Evolutionary conservation across 1,140 invertebrate genomes (phyloP).

Genomic region (Anadara kagoshimensis): DNA sequence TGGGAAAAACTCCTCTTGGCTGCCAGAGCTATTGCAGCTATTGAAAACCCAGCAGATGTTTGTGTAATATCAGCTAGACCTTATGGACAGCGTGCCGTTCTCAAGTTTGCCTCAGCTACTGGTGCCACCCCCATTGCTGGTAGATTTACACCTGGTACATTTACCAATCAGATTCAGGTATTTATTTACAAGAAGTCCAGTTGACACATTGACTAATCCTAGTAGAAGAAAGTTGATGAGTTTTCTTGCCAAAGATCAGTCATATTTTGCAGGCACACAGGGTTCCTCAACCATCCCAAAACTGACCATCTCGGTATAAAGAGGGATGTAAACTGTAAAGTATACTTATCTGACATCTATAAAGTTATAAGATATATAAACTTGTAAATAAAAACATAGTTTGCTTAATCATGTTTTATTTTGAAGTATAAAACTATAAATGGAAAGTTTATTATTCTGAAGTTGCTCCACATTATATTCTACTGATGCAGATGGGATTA

Average conservation of each 20-base stretch:
- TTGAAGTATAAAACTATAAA: no score
- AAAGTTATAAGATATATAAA: no score
- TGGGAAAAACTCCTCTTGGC: slow-evolving; percentile 99
- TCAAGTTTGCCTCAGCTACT: slow-evolving; percentile 99
- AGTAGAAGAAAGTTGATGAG: background rate
- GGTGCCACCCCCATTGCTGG: slow-evolving; percentile 99
- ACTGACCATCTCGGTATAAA: no score
- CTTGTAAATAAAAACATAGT: no score
- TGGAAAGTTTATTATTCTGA: no score
- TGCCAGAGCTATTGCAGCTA: slow-evolving; percentile 97
- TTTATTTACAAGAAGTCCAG: background rate
- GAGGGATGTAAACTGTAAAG: no score
- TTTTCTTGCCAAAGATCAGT: background rate
- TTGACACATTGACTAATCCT: background rate
- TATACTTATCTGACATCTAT: no score
- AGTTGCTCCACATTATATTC: no score
- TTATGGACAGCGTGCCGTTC: slow-evolving; percentile 97
- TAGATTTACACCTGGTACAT: slow-evolving; percentile 98
- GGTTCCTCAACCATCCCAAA: no score
- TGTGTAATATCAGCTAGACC: slow-evolving; percentile 96
- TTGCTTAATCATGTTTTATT: no score
- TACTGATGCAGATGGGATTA: no score
- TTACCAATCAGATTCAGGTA: slow-evolving; percentile 95
- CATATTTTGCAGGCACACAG: no score
- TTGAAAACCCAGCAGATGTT: slow-evolving; percentile 97